Percentiles rank a stretch among this genome's conserved stretches.
These are phyloP conservation scores for Serranus cabrilla DNA, from an alignment of 2,797 vertebrate species.

Conservation along the genomic window DNA sequence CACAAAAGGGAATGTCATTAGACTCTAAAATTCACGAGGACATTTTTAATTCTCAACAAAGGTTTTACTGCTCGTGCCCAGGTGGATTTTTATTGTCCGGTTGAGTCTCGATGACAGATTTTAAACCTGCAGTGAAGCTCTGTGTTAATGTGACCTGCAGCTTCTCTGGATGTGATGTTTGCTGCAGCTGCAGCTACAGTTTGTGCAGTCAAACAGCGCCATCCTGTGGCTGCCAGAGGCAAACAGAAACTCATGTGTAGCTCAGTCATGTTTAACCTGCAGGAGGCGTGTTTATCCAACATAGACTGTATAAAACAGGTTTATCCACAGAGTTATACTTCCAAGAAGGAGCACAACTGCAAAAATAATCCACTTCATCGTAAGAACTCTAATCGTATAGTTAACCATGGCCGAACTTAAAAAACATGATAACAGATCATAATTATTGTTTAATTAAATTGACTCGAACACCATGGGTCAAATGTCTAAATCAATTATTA, in stretches of 20 bases:
- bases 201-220: slow-evolving; percentile 52
- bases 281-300: not conserved
- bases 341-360: too few relatives aligned
- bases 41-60: not conserved
- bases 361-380: too few relatives aligned
- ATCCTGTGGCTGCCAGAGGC: slow-evolving; percentile 50
- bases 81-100: not conserved
- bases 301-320: too few relatives aligned
- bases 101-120: not conserved
- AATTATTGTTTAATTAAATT: too few relatives aligned
- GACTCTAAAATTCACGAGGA: not conserved
- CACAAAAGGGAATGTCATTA: not conserved
- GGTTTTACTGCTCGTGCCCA: not conserved
- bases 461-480: too few relatives aligned
- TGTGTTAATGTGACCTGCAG: not conserved
- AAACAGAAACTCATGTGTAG: not conserved
- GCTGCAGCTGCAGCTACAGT: not conserved
- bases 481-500: too few relatives aligned
- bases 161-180: not conserved
- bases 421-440: too few relatives aligned
- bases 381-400: too few relatives aligned
- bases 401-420: too few relatives aligned
- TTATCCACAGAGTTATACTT: too few relatives aligned
- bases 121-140: not conserved
- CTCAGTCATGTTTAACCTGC: not conserved